Evolutionary conservation across 1,140 invertebrate genomes (phyloP), one percentile per base, ranked within the genome.

Genomic region (Panagrolaimus sp.): DNA sequence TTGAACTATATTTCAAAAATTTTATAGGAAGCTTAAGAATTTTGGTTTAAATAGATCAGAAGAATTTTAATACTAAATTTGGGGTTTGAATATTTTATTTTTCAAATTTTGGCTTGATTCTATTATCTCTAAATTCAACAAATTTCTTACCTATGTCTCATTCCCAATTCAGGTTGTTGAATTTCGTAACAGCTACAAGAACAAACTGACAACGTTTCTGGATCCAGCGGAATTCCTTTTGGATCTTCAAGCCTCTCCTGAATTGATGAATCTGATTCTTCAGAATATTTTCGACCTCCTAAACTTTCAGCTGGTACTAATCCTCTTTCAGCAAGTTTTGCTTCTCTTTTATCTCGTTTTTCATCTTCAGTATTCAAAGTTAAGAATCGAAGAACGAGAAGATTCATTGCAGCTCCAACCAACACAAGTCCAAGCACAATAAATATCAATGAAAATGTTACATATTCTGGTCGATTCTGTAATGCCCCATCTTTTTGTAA

Each of bases 361-460:
- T 98, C 96, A 83, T 98, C 92, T 78, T 92, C 91, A 1, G 91
- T 91, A 83, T 94, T 92, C 92, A 98, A 96, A 17, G 96, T 99
- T 79, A 99, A 91, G 86, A 99, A 98, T 78, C 96, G 88, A 75
- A 99, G 88, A 68, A 99, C 95, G 69, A 99, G 88, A 73, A 99
- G 87, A 87, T 99, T 99, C 84, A 98, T 90, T 71, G 92, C 96
- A 65, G 96, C 96, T 68, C 95, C 95, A 48, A 99, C 94, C 70
- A 99, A 96, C n/a, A 95, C 95, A 83, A 99, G 88, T 47, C 96
- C 96, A 84, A 98, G 98, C 48, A 99, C 88, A 78, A 99, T 99
- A 87, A 99, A 99, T 79, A 98, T 92, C 68, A 99, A 88, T 72
- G 93, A 91, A 84, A 99, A 98, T 86, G 94, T 91, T 73, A 98